Evolutionary conservation across 2,797 vertebrate genomes (phyloP).

Genomic region (Microchirus variegatus): DNA sequence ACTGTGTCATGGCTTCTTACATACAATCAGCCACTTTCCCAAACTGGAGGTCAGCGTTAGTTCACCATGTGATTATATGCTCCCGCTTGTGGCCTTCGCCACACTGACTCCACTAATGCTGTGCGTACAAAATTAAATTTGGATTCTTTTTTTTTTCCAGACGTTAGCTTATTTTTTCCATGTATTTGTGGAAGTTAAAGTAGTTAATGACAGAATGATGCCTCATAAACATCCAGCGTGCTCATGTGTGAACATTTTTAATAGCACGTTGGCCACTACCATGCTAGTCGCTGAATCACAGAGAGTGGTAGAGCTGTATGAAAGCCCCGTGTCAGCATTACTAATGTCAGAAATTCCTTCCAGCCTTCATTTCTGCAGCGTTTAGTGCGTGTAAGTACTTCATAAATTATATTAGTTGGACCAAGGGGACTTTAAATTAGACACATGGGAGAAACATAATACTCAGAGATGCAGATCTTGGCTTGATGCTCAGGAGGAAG

Average conservation of each 20-base stretch:
- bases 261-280: not conserved
- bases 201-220: conserved; percentile 8
- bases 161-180: conserved; percentile 37
- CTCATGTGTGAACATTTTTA: conserved; percentile 3
- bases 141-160: conserved; percentile 8
- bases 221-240: not conserved
- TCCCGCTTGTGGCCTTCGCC: conserved; percentile 20
- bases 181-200: conserved; percentile 11
- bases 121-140: conserved; percentile 21
- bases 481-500: conserved; percentile 9
- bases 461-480: conserved; percentile 29
- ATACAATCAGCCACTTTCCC: conserved; percentile 56
- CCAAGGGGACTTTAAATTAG: conserved; percentile 47
- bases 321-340: conserved; percentile 24
- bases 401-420: conserved; percentile 55
- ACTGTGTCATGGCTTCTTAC: conserved; percentile 39
- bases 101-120: conserved; percentile 16
- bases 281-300: not conserved
- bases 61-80: conserved; percentile 53
- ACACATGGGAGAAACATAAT: conserved; percentile 35
- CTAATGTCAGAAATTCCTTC: conserved; percentile 40
- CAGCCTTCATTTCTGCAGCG: conserved; percentile 16
- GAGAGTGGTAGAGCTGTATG: conserved; percentile 1
- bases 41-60: conserved; percentile 55
- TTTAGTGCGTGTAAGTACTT: conserved; percentile 36